Evolutionary conservation across 2,113 vertebrate species (phyloP), one percentile per base, ranked within the genome.

Genomic region (Thymallus thymallus): DNA sequence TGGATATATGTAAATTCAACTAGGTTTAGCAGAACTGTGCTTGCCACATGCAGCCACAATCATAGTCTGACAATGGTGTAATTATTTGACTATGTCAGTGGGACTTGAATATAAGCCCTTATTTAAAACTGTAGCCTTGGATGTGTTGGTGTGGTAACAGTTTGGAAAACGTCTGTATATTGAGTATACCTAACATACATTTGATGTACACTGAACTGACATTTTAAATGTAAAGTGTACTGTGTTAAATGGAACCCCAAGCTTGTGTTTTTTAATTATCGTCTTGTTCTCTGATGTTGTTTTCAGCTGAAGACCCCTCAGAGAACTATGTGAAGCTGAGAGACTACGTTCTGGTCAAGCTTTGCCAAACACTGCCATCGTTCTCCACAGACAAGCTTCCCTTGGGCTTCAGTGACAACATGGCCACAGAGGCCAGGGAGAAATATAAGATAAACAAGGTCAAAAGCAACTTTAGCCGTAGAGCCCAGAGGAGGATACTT

Each of bases 381-480:
- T 99, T 98, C 88, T 92, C 95, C 55, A 88, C 89, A 46, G 96
- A 95, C 83, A 96, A 96, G 80, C 91, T 99, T 91, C 90, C 88
- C 81, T 92, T 92, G 74, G 96, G 98, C 80, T 98, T 99, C 91
- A 96, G 88, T 70, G 91, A 94, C 48, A 96, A 97, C 85, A 99
- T 98, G 97, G 92, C 92, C 58, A 88, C 81, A 74, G 96, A 98
- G 85, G 94, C 96, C 41, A 95, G 95, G 77, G 93, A 96, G 62
- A 98, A 96, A 84, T 87, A 96, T 85, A 99, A 98, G 92, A 97
- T 99, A 87, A 99, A 99, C 92, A 99, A 99, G 98, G 98, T 99
- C 92, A 12, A 24, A 32, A 24, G 13, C n/a, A 16, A n/a, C 64
- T 6, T 23, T 13, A 32, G 30, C 51, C 12, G 26, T 26, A 45